Percentiles rank a stretch among this genome's conserved stretches.
These are phyloP conservation scores for Melanocharis versteri DNA, from an alignment of 2,113 vertebrate genomes.

Conservation along the genomic window DNA sequence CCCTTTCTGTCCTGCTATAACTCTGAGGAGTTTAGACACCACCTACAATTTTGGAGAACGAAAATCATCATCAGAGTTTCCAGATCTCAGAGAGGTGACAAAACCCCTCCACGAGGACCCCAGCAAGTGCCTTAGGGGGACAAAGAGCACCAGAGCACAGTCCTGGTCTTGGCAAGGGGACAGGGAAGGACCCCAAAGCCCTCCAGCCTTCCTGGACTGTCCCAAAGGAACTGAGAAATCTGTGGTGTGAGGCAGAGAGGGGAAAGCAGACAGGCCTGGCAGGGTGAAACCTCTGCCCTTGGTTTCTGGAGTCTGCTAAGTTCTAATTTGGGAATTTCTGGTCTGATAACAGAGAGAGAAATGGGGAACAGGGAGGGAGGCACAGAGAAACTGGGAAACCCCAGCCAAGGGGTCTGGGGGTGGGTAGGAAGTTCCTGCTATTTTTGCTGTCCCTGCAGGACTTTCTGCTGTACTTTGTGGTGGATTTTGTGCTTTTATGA, in stretches of 20 bases:
- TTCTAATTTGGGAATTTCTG: background rate
- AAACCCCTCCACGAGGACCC: background rate
- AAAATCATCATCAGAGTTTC: background rate
- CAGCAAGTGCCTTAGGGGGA: background rate
- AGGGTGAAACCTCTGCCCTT: background rate
- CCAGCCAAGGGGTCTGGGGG: rapidly evolving
- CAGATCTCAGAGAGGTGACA: background rate
- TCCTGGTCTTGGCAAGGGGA: background rate
- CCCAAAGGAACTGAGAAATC: background rate
- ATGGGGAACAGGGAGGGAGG: background rate
- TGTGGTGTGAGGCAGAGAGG: rapidly evolving
- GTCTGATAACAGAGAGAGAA: background rate
- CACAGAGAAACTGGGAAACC: background rate
- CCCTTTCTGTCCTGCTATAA: background rate
- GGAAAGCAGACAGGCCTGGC: background rate
- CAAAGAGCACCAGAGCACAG: background rate
- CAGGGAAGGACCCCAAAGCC: background rate
- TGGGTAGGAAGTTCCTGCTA: background rate
- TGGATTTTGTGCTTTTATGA: background rate
- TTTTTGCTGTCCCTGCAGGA: background rate
- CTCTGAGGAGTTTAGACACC: background rate
- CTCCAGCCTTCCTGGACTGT: background rate
- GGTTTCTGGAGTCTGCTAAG: background rate
- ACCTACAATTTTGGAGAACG: background rate
- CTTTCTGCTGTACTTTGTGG: background rate